Percentiles rank a stretch among this genome's conserved stretches.
Evolutionary conservation across 1,140 invertebrate genomes (phyloP).

Genomic region (Sycophila sp.): DNA sequence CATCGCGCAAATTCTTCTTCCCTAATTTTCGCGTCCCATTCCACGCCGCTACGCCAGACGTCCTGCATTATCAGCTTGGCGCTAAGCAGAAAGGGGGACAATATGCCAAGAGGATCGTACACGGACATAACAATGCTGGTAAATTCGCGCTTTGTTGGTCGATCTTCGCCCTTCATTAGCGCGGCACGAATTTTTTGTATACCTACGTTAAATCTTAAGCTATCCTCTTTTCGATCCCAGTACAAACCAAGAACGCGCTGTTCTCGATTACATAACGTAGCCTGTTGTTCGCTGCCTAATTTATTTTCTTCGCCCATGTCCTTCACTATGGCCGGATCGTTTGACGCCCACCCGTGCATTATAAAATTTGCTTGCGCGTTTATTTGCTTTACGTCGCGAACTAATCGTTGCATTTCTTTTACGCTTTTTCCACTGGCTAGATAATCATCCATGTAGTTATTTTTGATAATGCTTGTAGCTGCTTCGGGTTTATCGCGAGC

Average conservation of each 20-base stretch:
- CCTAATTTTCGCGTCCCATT: not conserved
- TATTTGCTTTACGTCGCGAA: not conserved
- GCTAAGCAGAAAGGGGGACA: conserved; percentile 33
- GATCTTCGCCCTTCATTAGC: too few relatives aligned
- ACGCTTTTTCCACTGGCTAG: too few relatives aligned
- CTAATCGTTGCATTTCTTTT: too few relatives aligned
- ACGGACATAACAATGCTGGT: conserved; percentile 42
- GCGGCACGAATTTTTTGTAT: not conserved
- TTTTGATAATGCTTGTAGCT: not conserved
- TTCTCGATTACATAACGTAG: not conserved
- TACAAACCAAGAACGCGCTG: not conserved
- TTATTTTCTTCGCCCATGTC: not conserved
- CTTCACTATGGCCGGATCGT: not conserved
- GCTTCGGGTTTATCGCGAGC: not conserved
- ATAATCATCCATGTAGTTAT: too few relatives aligned
- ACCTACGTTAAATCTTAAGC: not conserved
- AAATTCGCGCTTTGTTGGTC: conserved; percentile 11
- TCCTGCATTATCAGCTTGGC: conserved; percentile 43
- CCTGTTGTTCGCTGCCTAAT: not conserved
- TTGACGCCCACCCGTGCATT: not conserved
- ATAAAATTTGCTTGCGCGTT: not conserved
- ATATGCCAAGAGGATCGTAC: conserved; percentile 44
- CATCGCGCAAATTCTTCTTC: not conserved
- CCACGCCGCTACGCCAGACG: not conserved
- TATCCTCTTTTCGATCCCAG: not conserved